phyloP scores from a whole-genome alignment of 2,797 vertebrate genomes.

The Eulemur rubriventer region DNA sequence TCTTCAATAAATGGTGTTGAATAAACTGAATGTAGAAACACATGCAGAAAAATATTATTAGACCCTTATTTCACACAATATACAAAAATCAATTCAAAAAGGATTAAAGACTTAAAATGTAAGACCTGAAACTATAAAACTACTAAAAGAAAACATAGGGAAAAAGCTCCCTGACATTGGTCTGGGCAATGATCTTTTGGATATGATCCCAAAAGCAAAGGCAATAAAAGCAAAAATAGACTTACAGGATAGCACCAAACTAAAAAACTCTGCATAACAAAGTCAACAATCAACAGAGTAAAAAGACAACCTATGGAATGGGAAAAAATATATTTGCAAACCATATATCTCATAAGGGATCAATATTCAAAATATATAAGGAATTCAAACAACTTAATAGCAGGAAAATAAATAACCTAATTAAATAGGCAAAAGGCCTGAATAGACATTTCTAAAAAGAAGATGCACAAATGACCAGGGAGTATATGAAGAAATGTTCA shows the following conservation, averaged over 20 bases:
- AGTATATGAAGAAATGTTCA: not conserved
- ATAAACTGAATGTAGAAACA: not conserved
- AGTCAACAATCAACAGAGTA: not conserved
- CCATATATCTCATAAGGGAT: not conserved
- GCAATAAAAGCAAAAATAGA: not conserved
- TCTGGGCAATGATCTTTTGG: not conserved
- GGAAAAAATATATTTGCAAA: not conserved
- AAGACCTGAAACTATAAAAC: not conserved
- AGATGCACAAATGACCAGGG: not conserved
- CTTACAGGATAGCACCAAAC: not conserved
- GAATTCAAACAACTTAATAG: not conserved
- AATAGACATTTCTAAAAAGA: not conserved
- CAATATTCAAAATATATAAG: not conserved
- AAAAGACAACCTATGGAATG: not conserved
- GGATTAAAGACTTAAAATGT: not conserved
- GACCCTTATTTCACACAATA: not conserved
- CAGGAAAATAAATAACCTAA: not conserved
- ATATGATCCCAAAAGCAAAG: not conserved
- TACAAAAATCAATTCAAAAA: not conserved
- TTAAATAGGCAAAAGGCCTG: not conserved
- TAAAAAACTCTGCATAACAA: not conserved
- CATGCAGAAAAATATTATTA: not conserved
- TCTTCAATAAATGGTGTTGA: not conserved
- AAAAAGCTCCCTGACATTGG: not conserved
- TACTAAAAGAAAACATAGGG: not conserved